Percentiles rank a stretch among this genome's conserved stretches.
phyloP scores from a whole-genome alignment of 2,797 vertebrate species.

The Gobio occitaniae region DNA sequence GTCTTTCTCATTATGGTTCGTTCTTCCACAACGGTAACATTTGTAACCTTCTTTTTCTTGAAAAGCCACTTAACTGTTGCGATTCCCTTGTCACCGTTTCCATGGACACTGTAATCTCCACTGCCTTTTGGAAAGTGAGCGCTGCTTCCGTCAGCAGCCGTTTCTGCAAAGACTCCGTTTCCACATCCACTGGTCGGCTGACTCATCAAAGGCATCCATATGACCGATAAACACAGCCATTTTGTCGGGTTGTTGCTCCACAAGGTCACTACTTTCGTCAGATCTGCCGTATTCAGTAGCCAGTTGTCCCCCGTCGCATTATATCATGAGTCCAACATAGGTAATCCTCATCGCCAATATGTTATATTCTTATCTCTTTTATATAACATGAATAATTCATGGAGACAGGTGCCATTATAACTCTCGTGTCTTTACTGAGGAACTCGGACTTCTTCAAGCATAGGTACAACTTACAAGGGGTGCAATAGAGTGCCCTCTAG shows the following conservation, averaged over 20 bases:
- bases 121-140: no score
- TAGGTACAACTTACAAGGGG: no score
- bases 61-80: conserved; percentile 1
- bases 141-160: background rate
- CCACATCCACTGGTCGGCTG: background rate
- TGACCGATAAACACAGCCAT: conserved; percentile 7
- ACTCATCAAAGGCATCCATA: conserved; percentile 20
- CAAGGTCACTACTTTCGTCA: no score
- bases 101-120: background rate
- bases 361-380: no score
- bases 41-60: background rate
- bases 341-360: no score
- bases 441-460: no score
- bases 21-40: conserved; percentile 1
- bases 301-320: no score
- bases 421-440: no score
- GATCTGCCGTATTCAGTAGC: background rate
- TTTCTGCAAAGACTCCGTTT: conserved; percentile 8
- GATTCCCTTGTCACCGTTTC: conserved; percentile 20
- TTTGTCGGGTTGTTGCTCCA: background rate
- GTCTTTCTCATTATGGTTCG: conserved; percentile 11
- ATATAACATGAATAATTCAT: no score
- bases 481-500: no score
- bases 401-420: no score
- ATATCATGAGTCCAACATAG: no score